Percentiles rank a stretch among this genome's conserved stretches.
Evolutionary conservation across 2,797 vertebrate species (phyloP).

Genomic region (Neopelma chrysocephalum): DNA sequence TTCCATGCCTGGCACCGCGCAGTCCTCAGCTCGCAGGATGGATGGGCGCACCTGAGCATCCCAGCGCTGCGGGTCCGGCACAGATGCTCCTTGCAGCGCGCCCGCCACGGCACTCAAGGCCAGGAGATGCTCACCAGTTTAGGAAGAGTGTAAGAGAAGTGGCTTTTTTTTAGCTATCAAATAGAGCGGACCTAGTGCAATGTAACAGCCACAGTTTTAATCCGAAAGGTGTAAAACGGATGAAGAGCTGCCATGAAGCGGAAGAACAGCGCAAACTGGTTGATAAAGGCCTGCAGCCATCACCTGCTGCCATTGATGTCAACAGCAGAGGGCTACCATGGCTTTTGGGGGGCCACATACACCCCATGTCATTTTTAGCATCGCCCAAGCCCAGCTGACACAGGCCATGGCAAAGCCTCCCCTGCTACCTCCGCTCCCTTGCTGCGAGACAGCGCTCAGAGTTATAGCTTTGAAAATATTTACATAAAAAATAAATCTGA

Average conservation of each 20-base stretch:
- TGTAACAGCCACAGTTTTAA: rapidly evolving
- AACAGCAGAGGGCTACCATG: not conserved
- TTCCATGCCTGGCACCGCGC: not conserved
- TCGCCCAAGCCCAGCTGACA: not conserved
- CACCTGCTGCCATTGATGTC: not conserved
- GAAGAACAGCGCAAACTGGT: rapidly evolving
- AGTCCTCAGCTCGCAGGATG: not conserved
- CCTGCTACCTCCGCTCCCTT: not conserved
- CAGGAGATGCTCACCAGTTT: not conserved
- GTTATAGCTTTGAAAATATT: constrained; percentile 62
- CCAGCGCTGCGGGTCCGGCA: not conserved
- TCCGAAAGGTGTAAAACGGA: not conserved
- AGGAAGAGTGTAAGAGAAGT: not conserved
- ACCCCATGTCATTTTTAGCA: not conserved
- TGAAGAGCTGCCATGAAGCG: not conserved
- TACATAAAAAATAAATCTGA: constrained; percentile 69
- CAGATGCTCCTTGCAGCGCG: rapidly evolving
- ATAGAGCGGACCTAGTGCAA: rapidly evolving
- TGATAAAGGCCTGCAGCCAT: not conserved
- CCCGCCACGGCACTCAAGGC: rapidly evolving
- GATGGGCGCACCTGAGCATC: not conserved
- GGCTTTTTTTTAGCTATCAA: not conserved
- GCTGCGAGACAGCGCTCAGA: constrained; percentile 1
- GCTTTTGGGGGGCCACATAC: not conserved
- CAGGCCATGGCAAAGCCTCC: not conserved